Conservation (phyloP, 1,140 invertebrate species). For the Pogonomyrmex barbatus region DNA sequence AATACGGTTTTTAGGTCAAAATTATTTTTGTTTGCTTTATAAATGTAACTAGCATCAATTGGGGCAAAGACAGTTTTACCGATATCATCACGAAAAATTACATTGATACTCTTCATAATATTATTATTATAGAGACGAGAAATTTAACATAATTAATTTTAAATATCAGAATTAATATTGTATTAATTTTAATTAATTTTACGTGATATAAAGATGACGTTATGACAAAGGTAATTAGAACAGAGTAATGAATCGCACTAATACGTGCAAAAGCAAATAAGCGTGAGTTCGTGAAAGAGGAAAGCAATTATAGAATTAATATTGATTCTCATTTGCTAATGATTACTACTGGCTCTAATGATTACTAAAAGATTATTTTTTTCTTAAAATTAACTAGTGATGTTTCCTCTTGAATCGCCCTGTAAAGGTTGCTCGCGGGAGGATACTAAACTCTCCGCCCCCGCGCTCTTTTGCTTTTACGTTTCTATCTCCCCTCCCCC, state of each 20-base stretch:
- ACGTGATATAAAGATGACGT: background rate
- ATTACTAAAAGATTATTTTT: background rate
- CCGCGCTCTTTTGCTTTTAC: slow-evolving; percentile 51
- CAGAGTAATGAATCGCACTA: background rate
- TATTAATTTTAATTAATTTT: slow-evolving; percentile 34
- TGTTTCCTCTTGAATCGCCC: slow-evolving; percentile 30
- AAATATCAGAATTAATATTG: background rate
- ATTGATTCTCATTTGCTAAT: background rate
- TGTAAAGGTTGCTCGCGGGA: slow-evolving; percentile 12
- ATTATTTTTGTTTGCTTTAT: background rate
- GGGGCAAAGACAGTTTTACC: background rate
- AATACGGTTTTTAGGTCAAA: background rate
- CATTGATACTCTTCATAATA: background rate
- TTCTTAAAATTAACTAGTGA: background rate
- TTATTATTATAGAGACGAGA: slow-evolving; percentile 11
- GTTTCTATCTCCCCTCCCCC: background rate
- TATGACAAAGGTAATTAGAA: slow-evolving; percentile 5
- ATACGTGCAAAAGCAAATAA: background rate
- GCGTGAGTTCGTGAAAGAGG: background rate
- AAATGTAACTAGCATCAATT: background rate
- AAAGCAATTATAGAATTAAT: slow-evolving; percentile 1
- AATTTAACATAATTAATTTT: slow-evolving; percentile 29
- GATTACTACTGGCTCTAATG: background rate
- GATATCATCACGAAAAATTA: background rate
- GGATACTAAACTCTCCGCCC: slow-evolving; percentile 61